Evolutionary conservation across 2,113 vertebrate genomes (phyloP).

Genomic region (Nasalis larvatus): DNA sequence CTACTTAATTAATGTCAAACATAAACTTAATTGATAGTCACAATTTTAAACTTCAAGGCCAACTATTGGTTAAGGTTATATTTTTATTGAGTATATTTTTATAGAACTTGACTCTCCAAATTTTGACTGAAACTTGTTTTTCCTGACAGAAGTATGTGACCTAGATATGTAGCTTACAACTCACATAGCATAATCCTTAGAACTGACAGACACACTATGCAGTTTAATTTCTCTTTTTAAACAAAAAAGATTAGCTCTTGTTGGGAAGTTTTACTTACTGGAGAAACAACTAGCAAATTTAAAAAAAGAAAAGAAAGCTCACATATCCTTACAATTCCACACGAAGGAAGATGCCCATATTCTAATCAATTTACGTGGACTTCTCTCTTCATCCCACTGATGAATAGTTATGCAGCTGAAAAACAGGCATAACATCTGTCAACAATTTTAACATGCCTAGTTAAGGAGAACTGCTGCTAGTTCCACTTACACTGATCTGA

Average conservation of each 20-base stretch:
- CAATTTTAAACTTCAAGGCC: not conserved
- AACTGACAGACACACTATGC: constrained; percentile 34
- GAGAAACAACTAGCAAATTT: constrained; percentile 27
- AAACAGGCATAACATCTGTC: constrained; percentile 43
- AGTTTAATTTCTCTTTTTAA: constrained; percentile 37
- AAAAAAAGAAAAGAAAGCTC: not conserved
- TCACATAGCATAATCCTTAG: not conserved
- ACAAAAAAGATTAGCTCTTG: not conserved
- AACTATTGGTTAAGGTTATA: not conserved
- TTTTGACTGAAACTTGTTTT: not conserved
- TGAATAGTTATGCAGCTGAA: constrained; percentile 3
- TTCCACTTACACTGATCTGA: constrained; percentile 69
- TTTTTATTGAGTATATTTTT: not conserved
- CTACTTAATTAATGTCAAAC: constrained; percentile 8
- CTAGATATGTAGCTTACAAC: constrained; percentile 51
- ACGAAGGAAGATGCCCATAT: not conserved
- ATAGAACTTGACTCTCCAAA: not conserved
- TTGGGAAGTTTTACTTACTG: constrained; percentile 2
- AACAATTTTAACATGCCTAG: constrained; percentile 62
- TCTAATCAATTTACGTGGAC: constrained; percentile 23
- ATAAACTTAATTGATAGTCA: constrained; percentile 26
- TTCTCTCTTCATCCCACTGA: not conserved
- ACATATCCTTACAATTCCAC: not conserved
- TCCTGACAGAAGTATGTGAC: constrained; percentile 26
- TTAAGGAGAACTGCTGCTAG: constrained; percentile 60